These are phyloP conservation scores for Brienomyrus longianalis DNA, from an alignment of 2,113 vertebrate species.

Conservation along the genomic window DNA sequence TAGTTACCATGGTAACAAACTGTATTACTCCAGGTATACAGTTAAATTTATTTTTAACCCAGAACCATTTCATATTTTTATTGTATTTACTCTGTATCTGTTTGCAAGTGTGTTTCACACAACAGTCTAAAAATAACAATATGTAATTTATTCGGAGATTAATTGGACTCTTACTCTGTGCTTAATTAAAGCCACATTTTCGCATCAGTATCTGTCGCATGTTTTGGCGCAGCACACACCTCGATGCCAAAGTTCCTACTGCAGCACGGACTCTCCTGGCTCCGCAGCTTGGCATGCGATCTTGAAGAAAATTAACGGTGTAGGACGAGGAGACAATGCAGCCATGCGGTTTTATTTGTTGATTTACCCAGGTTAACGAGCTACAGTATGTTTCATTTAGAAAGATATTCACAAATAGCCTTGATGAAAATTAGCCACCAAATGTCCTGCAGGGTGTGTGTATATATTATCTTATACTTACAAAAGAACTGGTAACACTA, in stretches of 20 bases:
- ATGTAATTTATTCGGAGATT: constrained; percentile 1
- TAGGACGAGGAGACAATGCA: background rate
- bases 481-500: background rate
- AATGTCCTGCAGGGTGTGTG: background rate
- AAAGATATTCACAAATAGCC: background rate
- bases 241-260: background rate
- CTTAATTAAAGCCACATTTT: constrained; percentile 1
- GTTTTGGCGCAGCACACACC: background rate
- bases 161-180: background rate
- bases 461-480: background rate
- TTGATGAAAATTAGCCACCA: background rate
- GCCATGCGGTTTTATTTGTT: background rate
- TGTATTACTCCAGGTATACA: constrained; percentile 5
- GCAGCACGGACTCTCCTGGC: background rate
- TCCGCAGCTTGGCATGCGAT: background rate
- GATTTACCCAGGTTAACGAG: background rate
- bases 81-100: background rate
- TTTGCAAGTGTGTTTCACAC: background rate
- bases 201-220: background rate
- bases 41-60: constrained; percentile 13
- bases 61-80: background rate
- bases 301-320: background rate
- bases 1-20: constrained; percentile 11
- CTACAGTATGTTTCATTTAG: background rate
- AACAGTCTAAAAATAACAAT: constrained; percentile 5